A percentile compares a stretch with the other conserved stretches of the same genome.
Evolutionary conservation across 2,888 invertebrate genomes (phyloP).

Genomic region (Sesamia inferens): DNA sequence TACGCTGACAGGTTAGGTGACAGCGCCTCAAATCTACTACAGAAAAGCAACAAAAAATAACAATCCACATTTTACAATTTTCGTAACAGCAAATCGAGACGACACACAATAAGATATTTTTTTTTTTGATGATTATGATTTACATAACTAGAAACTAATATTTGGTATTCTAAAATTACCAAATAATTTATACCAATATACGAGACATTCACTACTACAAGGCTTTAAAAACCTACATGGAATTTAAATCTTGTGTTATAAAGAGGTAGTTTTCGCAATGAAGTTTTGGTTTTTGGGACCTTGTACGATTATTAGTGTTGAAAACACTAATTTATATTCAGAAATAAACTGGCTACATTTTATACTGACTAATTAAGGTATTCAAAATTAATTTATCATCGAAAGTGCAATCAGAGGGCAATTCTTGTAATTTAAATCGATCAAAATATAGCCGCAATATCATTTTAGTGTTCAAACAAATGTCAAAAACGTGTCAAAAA

Average conservation of each 20-base stretch:
- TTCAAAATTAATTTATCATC: conserved; percentile 2
- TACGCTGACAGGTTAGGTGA: too few species aligned
- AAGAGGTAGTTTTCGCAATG: conserved; percentile 1
- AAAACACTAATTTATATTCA: conserved; percentile 17
- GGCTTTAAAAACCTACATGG: conserved; percentile 13
- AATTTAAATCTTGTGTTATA: conserved; percentile 8
- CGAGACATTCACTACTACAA: conserved; percentile 24
- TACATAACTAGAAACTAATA: background rate
- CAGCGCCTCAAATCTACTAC: too few species aligned
- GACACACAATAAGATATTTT: background rate
- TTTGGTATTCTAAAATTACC: background rate
- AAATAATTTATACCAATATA: background rate
- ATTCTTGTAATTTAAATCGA: too few species aligned
- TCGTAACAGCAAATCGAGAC: background rate
- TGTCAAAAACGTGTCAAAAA: too few species aligned
- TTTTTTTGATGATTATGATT: background rate
- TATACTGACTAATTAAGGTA: conserved; percentile 11
- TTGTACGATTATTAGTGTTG: conserved; percentile 6
- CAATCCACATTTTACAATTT: background rate
- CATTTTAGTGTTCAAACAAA: too few species aligned
- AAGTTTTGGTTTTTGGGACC: conserved; percentile 10
- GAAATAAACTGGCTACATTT: conserved; percentile 1
- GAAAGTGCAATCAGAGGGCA: conserved; percentile 15
- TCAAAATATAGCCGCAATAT: too few species aligned
- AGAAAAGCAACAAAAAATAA: too few species aligned